phyloP scores from a whole-genome alignment of 2,797 vertebrate species.

The Myoxocephalus aenaeus region DNA sequence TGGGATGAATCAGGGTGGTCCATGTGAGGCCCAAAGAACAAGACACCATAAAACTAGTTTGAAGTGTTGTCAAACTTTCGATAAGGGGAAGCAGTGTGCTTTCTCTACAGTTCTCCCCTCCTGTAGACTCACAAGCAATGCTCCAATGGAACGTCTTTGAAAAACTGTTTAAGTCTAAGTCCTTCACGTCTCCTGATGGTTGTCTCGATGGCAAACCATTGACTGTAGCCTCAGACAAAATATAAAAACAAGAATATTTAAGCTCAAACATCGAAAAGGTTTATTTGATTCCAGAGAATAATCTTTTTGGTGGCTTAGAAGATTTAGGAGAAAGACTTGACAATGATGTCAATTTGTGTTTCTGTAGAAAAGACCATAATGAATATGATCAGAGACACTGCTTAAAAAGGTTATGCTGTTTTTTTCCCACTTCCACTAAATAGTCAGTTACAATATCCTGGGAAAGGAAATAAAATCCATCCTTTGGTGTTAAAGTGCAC shows the following conservation, averaged over 20 bases:
- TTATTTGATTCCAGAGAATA: too few relatives aligned
- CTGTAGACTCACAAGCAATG: background rate
- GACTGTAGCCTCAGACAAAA: constrained; percentile 15
- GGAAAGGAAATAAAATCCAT: constrained; percentile 24
- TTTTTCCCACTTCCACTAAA: background rate
- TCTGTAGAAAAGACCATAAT: background rate
- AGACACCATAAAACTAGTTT: background rate
- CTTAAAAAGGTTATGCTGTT: background rate
- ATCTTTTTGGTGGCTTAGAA: background rate
- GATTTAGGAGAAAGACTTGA: constrained; percentile 7
- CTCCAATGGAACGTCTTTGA: constrained; percentile 18
- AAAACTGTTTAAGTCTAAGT: too few relatives aligned
- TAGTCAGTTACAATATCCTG: background rate
- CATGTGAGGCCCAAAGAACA: constrained; percentile 17
- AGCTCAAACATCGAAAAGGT: constrained; percentile 18
- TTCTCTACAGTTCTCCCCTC: constrained; percentile 3
- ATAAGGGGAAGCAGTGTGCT: constrained; percentile 6
- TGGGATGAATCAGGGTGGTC: constrained; percentile 43
- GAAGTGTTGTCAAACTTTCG: background rate
- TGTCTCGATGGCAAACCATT: constrained; percentile 37
- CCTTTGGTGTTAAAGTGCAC: constrained; percentile 21
- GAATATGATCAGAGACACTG: background rate
- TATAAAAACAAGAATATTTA: constrained; percentile 36
- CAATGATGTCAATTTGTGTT: background rate
- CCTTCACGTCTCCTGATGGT: constrained; percentile 16